Conservation (phyloP, 2,797 vertebrate genomes). For the Pelodytes ibericus region DNA sequence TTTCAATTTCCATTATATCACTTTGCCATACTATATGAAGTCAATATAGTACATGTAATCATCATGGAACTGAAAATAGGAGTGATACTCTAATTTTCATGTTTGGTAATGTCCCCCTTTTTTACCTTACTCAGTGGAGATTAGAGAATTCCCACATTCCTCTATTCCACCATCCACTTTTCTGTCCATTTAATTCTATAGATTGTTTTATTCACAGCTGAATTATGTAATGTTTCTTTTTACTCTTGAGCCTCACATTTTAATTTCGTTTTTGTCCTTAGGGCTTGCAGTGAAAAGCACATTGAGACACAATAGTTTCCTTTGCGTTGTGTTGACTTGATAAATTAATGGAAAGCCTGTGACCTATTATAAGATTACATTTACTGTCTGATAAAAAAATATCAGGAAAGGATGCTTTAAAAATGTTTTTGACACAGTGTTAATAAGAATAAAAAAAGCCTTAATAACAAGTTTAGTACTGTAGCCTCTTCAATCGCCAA, state of each 20-base stretch:
- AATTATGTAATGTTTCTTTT: not conserved
- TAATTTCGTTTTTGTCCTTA: not conserved
- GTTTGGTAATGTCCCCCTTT: too few species aligned
- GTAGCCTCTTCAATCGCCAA: too few species aligned
- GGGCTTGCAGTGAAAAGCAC: not conserved
- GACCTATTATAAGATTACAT: not conserved
- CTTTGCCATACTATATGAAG: too few species aligned
- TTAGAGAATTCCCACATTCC: constrained; percentile 1
- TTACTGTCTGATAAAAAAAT: too few species aligned
- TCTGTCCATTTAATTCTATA: not conserved
- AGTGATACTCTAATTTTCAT: too few species aligned
- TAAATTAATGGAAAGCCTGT: not conserved
- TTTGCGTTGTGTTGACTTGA: not conserved
- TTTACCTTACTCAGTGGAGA: not conserved
- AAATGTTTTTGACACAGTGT: too few species aligned
- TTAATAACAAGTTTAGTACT: too few species aligned
- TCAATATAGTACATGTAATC: too few species aligned
- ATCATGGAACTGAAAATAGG: too few species aligned
- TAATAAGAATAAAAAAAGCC: too few species aligned
- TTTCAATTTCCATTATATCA: too few species aligned
- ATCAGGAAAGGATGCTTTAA: too few species aligned
- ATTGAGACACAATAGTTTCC: not conserved
- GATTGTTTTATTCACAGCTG: not conserved
- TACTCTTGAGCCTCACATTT: constrained; percentile 5
- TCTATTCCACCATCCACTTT: not conserved